Evolutionary conservation across 2,113 vertebrate species (phyloP).

Genomic region (Cottus gobio): DNA sequence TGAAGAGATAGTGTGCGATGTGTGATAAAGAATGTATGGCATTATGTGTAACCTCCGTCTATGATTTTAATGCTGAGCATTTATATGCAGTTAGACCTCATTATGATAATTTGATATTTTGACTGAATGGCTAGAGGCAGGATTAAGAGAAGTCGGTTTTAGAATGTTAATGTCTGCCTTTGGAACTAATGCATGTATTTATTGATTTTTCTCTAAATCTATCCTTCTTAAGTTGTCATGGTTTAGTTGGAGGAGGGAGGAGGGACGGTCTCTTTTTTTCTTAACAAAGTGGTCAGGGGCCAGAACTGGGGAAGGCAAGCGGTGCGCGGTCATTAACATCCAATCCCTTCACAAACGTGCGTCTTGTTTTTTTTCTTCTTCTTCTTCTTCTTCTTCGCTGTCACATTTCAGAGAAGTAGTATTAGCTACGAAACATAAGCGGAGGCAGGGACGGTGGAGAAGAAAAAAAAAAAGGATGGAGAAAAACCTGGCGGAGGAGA

Average conservation of each 20-base stretch:
- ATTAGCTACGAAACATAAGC: constrained; percentile 66
- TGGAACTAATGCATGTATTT: constrained; percentile 81
- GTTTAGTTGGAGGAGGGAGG: constrained; percentile 51
- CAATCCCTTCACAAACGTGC: constrained; percentile 53
- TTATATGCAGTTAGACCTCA: constrained; percentile 86
- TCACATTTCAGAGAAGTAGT: constrained; percentile 85
- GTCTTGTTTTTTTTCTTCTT: constrained; percentile 41
- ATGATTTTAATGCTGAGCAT: constrained; percentile 78
- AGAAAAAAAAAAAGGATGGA: constrained; percentile 27
- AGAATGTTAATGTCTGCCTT: constrained; percentile 82
- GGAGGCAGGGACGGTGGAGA: constrained; percentile 60
- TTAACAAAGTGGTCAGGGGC: constrained; percentile 72
- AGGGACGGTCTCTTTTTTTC: constrained; percentile 11
- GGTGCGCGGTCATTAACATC: constrained; percentile 42
- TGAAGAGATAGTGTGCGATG: constrained; percentile 36
- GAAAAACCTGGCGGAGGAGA: constrained; percentile 72
- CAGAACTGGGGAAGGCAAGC: constrained; percentile 47
- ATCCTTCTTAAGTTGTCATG: constrained; percentile 80
- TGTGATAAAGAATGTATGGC: constrained; percentile 62
- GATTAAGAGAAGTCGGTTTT: constrained; percentile 77
- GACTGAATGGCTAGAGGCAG: constrained; percentile 80
- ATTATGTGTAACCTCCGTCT: constrained; percentile 68
- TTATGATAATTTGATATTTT: constrained; percentile 89
- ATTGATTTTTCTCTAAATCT: constrained; percentile 82
- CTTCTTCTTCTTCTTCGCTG: constrained; percentile 73